Base-by-base conservation (phyloP, 2,113 vertebrate species). In the Hemichromis elongatus region DNA sequence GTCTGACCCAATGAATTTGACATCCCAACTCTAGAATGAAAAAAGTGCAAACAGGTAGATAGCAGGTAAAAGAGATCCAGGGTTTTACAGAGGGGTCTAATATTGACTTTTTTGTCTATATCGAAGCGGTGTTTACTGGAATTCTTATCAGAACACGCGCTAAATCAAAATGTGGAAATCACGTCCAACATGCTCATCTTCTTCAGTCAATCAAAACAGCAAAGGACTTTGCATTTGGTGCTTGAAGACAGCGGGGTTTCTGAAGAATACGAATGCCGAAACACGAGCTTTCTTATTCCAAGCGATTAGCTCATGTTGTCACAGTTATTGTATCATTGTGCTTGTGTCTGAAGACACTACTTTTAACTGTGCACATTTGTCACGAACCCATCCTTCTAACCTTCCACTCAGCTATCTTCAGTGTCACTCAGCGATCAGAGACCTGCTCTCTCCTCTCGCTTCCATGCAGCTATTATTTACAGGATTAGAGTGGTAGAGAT, bases 401-500 rank as follows among this genome's bases (percentile, higher is more conserved):
- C 37, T n/a, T 54, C 55, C 81, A 55, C 84, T 82, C 86, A 61
- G 70, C 68, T 77, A 24, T 79, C 78, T 70, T 81, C 83, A n/a
- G 56, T 90, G 89, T 92, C 89, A 86, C 87, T 88, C 81, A 54
- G 88, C 19, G 30, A 84, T 82, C 86, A 85, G 55, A 83, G 68
- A 35, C 18, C 54, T n/a, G 35, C 86, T 90, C 80, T 86, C 79
- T 57, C 52, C 54, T 77, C 79, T 87, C 86, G 59, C 81, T 45
- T 66, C 84, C 40, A 28, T 52, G 61, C 88, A 90, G 90, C 90
- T 91, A 90, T 94, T 93, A 94, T 94, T 94, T 94, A 94, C 91
- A 90, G 92, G 93, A 93, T 95, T 93, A 95, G 89, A 94, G 93
- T 90, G 90, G 85, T 79, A 68, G 81, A 94, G 92, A 94, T 93